A percentile compares a stretch with the other conserved stretches of the same genome.
These are phyloP conservation scores for Sterna hirundo DNA, from an alignment of 2,113 vertebrate genomes.

Conservation along the genomic window DNA sequence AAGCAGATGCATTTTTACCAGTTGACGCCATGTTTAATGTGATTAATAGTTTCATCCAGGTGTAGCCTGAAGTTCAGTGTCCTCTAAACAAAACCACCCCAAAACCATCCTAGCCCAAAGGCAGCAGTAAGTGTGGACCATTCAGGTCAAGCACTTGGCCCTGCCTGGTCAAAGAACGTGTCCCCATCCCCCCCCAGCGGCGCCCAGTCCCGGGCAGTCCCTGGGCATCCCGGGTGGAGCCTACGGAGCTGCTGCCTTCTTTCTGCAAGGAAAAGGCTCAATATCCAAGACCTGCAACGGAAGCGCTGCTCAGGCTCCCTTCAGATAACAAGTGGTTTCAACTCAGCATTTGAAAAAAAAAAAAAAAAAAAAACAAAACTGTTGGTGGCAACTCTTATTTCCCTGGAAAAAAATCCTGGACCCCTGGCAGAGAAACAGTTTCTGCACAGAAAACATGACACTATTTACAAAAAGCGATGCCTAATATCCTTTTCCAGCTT, in stretches of 20 bases:
- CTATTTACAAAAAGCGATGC: conserved; percentile 31
- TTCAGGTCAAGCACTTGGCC: background rate
- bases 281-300: fast-evolving
- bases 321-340: background rate
- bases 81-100: background rate
- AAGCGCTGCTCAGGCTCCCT: background rate
- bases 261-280: background rate
- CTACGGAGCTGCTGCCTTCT: background rate
- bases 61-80: background rate
- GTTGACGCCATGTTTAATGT: background rate
- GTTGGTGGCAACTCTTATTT: conserved; percentile 20
- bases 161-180: background rate
- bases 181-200: fast-evolving
- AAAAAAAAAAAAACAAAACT: background rate
- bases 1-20: background rate
- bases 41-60: background rate
- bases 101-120: background rate
- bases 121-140: background rate
- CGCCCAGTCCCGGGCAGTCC: background rate
- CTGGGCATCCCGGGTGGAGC: background rate
- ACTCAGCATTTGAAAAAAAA: background rate
- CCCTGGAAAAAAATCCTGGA: conserved; percentile 19
- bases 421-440: conserved; percentile 5
- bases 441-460: conserved; percentile 57
- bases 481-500: conserved; percentile 60